These are phyloP conservation scores for Engystomops pustulosus DNA, from an alignment of 2,113 vertebrate genomes.

Conservation along the genomic window DNA sequence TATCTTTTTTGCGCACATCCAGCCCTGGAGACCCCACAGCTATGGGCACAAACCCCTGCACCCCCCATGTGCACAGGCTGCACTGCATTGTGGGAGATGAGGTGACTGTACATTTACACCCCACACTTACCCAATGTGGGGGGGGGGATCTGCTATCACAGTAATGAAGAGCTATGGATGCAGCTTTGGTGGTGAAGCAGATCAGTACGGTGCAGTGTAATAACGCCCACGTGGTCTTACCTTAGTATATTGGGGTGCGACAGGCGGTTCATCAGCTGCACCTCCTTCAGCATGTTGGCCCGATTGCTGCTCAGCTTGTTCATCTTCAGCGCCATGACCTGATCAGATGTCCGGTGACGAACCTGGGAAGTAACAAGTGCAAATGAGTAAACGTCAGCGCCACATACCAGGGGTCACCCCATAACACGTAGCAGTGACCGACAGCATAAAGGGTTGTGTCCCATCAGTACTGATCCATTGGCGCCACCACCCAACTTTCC, in stretches of 20 bases:
- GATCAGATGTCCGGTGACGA: slow-evolving; percentile 89
- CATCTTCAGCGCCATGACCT: slow-evolving; percentile 99
- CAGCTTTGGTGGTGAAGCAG: not conserved
- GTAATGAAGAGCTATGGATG: not conserved
- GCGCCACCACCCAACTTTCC: too few species aligned
- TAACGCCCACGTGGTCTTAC: slow-evolving; percentile 68
- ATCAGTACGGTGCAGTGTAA: not conserved
- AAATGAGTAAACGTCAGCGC: not conserved
- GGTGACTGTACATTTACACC: too few species aligned
- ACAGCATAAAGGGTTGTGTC: too few species aligned
- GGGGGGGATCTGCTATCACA: too few species aligned
- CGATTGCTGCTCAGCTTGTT: slow-evolving; percentile 96
- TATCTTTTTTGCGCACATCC: too few species aligned
- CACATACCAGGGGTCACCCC: too few species aligned
- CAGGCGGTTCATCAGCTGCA: slow-evolving; percentile 98
- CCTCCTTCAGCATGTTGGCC: slow-evolving; percentile 96
- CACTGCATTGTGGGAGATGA: not conserved
- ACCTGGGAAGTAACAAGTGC: slow-evolving; percentile 75
- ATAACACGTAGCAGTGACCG: too few species aligned
- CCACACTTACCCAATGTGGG: too few species aligned
- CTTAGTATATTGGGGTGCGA: slow-evolving; percentile 95
- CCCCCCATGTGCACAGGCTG: not conserved
- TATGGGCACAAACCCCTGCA: not conserved
- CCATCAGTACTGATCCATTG: too few species aligned
- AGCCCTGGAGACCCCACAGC: too few species aligned